Conservation (phyloP, 2,888 invertebrate genomes). For the Hypercompe scribonia region DNA sequence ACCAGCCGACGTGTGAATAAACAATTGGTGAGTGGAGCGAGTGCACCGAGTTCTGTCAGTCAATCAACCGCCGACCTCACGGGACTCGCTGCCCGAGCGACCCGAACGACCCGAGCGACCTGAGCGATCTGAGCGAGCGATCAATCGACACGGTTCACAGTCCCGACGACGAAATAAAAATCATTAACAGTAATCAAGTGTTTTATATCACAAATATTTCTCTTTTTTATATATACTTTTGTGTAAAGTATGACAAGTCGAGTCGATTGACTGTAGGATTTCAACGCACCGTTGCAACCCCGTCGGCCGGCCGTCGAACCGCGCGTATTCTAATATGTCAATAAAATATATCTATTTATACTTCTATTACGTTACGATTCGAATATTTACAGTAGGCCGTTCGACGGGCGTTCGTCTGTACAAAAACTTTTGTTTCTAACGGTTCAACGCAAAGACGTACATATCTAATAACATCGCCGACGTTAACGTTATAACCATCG, state of each 20-base stretch:
- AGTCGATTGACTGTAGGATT: conserved; percentile 6
- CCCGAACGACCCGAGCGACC: too few species aligned
- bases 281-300: conserved; percentile 8
- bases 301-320: conserved; percentile 25
- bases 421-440: conserved; percentile 22
- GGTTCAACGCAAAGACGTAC: conserved; percentile 27
- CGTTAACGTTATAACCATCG: conserved; percentile 22
- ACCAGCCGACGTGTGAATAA: conserved; percentile 39
- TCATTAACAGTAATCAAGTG: conserved; percentile 1
- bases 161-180: not conserved
- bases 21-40: conserved; percentile 32
- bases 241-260: not conserved
- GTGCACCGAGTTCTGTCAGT: conserved; percentile 18
- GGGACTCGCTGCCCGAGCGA: too few species aligned
- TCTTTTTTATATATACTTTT: not conserved
- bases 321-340: conserved; percentile 34
- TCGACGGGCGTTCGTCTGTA: conserved; percentile 30
- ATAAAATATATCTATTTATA: conserved; percentile 46
- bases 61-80: not conserved
- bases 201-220: conserved; percentile 6
- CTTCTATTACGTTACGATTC: conserved; percentile 36
- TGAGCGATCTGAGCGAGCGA: too few species aligned
- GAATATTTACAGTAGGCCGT: conserved; percentile 53
- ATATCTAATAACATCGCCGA: conserved; percentile 37
- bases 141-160: too few species aligned